phyloP scores from a whole-genome alignment of 2,797 vertebrate species.

The Anomalospiza imberbis region DNA sequence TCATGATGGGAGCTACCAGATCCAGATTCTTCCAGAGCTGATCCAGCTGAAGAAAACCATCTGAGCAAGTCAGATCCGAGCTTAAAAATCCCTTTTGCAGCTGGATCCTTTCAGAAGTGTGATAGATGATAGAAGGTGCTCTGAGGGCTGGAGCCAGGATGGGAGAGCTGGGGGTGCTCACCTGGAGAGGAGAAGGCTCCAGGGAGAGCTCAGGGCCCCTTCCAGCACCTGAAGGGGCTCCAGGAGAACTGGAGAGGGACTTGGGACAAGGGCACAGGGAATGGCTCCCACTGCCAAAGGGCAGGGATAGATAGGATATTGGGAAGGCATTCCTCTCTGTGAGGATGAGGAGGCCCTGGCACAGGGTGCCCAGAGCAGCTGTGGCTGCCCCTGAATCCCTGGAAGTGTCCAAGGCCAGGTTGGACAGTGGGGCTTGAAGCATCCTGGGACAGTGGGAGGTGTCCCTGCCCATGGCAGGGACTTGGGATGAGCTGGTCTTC shows the following conservation, averaged over 20 bases:
- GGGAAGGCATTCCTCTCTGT: rapidly evolving
- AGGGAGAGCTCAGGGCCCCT: background rate
- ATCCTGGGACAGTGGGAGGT: rapidly evolving
- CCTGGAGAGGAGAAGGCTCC: background rate
- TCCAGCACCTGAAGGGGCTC: rapidly evolving
- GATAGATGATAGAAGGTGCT: background rate
- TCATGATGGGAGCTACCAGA: background rate
- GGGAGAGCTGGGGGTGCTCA: background rate
- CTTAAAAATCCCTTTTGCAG: background rate
- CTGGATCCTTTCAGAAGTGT: background rate
- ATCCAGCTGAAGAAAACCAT: background rate
- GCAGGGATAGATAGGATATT: rapidly evolving
- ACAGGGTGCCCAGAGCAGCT: background rate
- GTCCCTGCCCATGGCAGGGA: background rate
- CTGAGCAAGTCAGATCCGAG: background rate
- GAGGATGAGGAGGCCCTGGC: rapidly evolving
- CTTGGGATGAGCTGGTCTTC: background rate
- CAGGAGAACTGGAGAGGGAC: background rate
- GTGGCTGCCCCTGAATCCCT: background rate
- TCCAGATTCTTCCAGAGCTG: background rate
- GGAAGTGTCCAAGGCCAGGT: rapidly evolving
- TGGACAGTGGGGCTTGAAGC: background rate
- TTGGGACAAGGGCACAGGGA: rapidly evolving
- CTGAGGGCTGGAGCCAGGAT: background rate
- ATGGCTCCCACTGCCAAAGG: background rate